These are phyloP conservation scores for Epinephelus awoara DNA, from an alignment of 2,797 vertebrate species.

Conservation along the genomic window DNA sequence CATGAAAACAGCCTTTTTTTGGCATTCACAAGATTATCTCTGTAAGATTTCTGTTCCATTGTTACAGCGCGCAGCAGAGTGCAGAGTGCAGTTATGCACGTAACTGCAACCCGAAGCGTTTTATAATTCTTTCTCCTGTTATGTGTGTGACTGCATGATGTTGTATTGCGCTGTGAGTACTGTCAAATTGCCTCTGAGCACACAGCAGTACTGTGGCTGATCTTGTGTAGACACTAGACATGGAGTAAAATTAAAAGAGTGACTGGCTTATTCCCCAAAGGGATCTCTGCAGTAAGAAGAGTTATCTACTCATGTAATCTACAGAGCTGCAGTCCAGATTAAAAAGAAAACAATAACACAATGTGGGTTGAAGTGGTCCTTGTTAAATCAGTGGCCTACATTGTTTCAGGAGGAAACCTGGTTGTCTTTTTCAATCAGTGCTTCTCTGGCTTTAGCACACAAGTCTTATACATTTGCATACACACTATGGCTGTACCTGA, in stretches of 20 bases:
- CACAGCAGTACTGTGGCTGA: background rate
- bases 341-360: slow-evolving; percentile 14
- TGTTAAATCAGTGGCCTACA: slow-evolving; percentile 20
- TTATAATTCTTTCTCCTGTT: background rate
- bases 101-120: slow-evolving; percentile 15
- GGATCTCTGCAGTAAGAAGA: background rate
- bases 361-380: slow-evolving; percentile 16
- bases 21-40: slow-evolving; percentile 38
- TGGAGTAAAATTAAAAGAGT: background rate
- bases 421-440: background rate
- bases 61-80: slow-evolving; percentile 7
- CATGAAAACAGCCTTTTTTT: slow-evolving; percentile 17
- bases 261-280: background rate
- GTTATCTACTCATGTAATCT: slow-evolving; percentile 32
- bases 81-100: slow-evolving; percentile 15
- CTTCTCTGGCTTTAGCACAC: background rate
- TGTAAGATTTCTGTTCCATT: slow-evolving; percentile 30
- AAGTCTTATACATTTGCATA: background rate
- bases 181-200: slow-evolving; percentile 1
- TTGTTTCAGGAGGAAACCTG: background rate
- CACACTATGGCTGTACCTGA: too few relatives aligned
- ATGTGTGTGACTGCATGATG: background rate
- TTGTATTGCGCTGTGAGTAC: background rate
- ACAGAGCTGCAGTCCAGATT: slow-evolving; percentile 17
- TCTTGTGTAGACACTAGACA: background rate